Conservation (phyloP, 2,113 vertebrate species). For the Gallinago paraguaiae region DNA sequence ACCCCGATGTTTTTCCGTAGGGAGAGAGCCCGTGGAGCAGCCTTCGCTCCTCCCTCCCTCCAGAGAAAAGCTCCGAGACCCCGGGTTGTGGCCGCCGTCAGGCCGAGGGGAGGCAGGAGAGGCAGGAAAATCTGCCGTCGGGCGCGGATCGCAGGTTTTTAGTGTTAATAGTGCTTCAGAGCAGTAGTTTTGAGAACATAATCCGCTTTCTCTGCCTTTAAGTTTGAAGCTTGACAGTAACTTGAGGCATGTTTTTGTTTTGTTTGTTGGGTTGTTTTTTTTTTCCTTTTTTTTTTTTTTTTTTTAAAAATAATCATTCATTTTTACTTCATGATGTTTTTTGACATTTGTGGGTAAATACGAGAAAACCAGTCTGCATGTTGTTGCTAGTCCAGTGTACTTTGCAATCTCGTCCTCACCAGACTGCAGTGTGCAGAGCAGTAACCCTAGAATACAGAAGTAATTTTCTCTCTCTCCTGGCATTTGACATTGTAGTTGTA, state of each 20-base stretch:
- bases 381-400: slow-evolving; percentile 76
- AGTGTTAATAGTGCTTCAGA: slow-evolving; percentile 73
- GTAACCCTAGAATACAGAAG: slow-evolving; percentile 77
- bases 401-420: slow-evolving; percentile 72
- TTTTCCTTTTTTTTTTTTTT: not conserved
- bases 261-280: not conserved
- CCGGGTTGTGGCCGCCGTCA: slow-evolving; percentile 55
- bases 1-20: slow-evolving; percentile 49
- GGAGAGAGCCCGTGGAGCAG: slow-evolving; percentile 41
- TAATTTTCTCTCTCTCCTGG: slow-evolving; percentile 80
- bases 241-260: slow-evolving; percentile 56
- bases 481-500: slow-evolving; percentile 86
- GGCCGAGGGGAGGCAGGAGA: slow-evolving; percentile 56
- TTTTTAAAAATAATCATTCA: slow-evolving; percentile 45
- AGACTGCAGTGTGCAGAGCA: slow-evolving; percentile 74
- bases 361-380: slow-evolving; percentile 76
- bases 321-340: slow-evolving; percentile 70
- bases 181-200: slow-evolving; percentile 69
- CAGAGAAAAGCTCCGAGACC: slow-evolving; percentile 68
- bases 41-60: slow-evolving; percentile 47
- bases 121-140: slow-evolving; percentile 25
- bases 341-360: slow-evolving; percentile 77
- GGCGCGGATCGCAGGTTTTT: slow-evolving; percentile 52
- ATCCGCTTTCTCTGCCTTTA: slow-evolving; percentile 72
- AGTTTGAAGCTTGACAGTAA: slow-evolving; percentile 77